Evolutionary conservation across 2,797 vertebrate genomes (phyloP), one percentile per base, ranked within the genome.

Genomic region (Cirrhinus molitorella): DNA sequence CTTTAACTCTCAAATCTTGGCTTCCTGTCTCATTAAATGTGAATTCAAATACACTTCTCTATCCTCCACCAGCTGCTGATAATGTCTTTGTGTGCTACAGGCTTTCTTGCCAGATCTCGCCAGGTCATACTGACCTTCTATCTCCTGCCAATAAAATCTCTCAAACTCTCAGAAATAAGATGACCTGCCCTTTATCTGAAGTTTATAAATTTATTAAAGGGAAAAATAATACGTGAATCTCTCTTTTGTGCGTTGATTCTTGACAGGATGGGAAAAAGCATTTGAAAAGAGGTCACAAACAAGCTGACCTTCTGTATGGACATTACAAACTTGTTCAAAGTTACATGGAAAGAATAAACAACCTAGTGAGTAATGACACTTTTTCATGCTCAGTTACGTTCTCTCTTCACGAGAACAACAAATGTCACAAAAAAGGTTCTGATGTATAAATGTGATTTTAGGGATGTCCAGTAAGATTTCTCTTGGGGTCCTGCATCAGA

Each of bases 31-130:
- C 25, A 55, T 83, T 66, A 70, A 53, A 67, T 74, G 37, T 72
- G 34, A 71, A 85, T 78, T 85, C 34, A 86, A 59, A 61, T 51
- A 49, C 71, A 61, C 71, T 68, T 80, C 66, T 85, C 37, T 25
- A 74, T 63, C 53, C 77, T 57, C 21, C 47, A 79, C 57, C 34
- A 66, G 34, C 77, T 71, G 72, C 68, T 82, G 74, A 76, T 66
- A 23, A 84, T 81, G 80, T 80, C 66, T 25, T 80, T 65, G 59
- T 71, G 49, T 47, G 79, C 73, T 25, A 55, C 45, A 59, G 59
- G 61, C 65, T 84, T 37, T 74, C 51, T 51, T 86, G 83, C 71
- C 79, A 88, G 25, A 82, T 81, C 77, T 77, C 61, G 25, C 53
- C 53, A 85, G 67, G 79, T 71, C 79, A 85, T 4, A 17, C 23